These are phyloP conservation scores for Melanotus villosus DNA, from an alignment of 2,888 invertebrate species.

Conservation along the genomic window DNA sequence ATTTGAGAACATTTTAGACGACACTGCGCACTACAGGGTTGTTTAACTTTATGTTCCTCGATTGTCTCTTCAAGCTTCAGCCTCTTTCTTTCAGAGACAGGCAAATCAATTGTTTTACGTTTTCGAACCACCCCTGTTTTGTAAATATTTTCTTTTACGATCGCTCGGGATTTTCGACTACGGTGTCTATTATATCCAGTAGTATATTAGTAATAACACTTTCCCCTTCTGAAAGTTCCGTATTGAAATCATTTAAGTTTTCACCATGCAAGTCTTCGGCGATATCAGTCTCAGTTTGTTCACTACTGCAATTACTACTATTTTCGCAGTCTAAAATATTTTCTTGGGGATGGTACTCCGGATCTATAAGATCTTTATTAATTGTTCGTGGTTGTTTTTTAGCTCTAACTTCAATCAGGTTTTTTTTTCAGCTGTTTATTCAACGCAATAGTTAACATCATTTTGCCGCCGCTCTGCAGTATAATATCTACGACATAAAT, in stretches of 20 bases:
- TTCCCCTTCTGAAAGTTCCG: neutral
- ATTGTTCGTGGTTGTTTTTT: neutral
- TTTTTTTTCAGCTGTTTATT: neutral
- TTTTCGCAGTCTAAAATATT: neutral
- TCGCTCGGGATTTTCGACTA: neutral
- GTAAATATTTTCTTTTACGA: neutral
- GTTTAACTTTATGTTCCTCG: neutral
- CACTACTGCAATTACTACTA: neutral
- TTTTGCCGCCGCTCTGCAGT: neutral
- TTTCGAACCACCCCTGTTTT: neutral
- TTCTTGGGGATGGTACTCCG: neutral
- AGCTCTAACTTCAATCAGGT: neutral
- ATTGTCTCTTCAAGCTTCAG: neutral
- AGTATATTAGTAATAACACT: neutral
- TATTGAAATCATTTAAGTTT: neutral
- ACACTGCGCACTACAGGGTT: neutral
- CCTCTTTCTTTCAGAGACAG: neutral
- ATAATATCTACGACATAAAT: neutral
- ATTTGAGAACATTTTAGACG: neutral
- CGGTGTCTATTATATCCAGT: neutral
- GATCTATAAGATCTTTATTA: neutral
- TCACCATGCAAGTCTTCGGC: conserved; percentile 12
- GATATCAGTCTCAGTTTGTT: conserved; percentile 14
- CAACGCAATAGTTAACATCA: neutral
- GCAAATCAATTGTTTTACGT: neutral